Evolutionary conservation across 2,113 vertebrate species (phyloP).

Genomic region (Sebastes schlegelii): DNA sequence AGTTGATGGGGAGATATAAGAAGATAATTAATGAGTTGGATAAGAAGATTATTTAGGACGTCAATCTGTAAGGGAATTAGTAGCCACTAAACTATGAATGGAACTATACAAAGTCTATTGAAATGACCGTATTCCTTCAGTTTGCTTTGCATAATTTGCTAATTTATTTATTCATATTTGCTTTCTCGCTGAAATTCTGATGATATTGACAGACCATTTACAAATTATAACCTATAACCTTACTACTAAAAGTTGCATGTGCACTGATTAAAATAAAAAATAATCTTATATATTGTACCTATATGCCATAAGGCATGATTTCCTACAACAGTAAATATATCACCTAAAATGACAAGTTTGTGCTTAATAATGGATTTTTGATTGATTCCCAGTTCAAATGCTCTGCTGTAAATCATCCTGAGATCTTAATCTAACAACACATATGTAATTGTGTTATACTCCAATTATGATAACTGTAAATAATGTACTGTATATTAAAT

Average conservation of each 20-base stretch:
- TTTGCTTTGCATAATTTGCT: neutral
- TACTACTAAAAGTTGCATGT: neutral
- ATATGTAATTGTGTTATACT: neutral
- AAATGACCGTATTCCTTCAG: neutral
- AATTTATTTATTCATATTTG: neutral
- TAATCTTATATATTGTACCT: neutral
- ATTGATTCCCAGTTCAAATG: neutral
- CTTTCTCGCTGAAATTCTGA: too few relatives aligned
- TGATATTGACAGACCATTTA: neutral
- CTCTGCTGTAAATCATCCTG: neutral
- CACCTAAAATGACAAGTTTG: neutral
- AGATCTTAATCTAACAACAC: neutral
- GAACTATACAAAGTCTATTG: neutral
- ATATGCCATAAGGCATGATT: neutral
- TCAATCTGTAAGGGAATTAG: neutral
- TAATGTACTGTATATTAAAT: neutral
- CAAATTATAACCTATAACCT: neutral
- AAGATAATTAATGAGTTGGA: neutral
- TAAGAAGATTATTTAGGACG: neutral
- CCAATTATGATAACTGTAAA: neutral
- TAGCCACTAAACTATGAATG: neutral
- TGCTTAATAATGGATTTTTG: neutral
- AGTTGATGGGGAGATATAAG: neutral
- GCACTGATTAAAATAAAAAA: neutral
- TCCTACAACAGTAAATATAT: neutral